Conservation (phyloP, 2,888 invertebrate species). For the Cistogaster globosa region DNA sequence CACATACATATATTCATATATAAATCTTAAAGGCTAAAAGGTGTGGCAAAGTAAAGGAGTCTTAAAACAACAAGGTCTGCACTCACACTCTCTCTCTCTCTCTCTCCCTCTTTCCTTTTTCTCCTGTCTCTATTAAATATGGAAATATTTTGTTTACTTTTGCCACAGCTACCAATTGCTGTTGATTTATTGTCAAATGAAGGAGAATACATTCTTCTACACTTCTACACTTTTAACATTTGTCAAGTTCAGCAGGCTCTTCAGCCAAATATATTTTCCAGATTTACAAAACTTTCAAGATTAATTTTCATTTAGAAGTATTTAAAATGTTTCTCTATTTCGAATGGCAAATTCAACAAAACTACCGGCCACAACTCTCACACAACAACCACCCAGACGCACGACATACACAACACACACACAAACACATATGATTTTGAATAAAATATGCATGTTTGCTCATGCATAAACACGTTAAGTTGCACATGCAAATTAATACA, state of each 20-base stretch:
- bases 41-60: background rate
- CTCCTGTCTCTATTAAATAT: background rate
- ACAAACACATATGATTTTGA: background rate
- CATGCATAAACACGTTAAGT: slow-evolving; percentile 66
- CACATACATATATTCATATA: background rate
- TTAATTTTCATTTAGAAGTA: background rate
- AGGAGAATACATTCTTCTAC: slow-evolving; percentile 12
- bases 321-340: slow-evolving; percentile 17
- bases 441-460: slow-evolving; percentile 53
- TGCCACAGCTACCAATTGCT: slow-evolving; percentile 20
- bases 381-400: slow-evolving; percentile 36
- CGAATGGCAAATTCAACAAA: slow-evolving; percentile 11
- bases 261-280: slow-evolving; percentile 6
- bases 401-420: background rate
- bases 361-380: background rate
- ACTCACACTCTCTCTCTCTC: no score
- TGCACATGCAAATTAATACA: slow-evolving; percentile 56
- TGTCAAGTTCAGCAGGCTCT: slow-evolving; percentile 54
- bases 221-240: slow-evolving; percentile 33
- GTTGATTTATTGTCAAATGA: slow-evolving; percentile 36
- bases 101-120: no score
- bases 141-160: background rate
- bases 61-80: background rate
- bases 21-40: background rate
- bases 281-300: background rate